Conservation (phyloP, 1,140 invertebrate genomes). For the Temnothorax nylanderi region DNA sequence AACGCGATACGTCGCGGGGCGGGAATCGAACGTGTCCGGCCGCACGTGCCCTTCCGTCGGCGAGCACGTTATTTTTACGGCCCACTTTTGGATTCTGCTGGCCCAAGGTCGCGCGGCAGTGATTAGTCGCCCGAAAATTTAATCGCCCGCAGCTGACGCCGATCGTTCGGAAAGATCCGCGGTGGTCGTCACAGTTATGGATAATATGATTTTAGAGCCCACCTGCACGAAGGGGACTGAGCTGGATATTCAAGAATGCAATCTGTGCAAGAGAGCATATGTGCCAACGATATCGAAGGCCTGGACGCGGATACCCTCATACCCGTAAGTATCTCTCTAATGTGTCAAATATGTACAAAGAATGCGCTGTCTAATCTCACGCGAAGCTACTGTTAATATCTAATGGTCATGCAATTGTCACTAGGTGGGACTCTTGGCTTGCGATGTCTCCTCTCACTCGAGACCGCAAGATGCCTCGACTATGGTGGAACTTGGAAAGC, state of each 20-base stretch:
- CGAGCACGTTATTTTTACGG: constrained; percentile 64
- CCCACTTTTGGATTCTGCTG: constrained; percentile 67
- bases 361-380: neutral
- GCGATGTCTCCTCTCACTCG: constrained; percentile 74
- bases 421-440: constrained; percentile 81
- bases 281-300: constrained; percentile 78
- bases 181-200: constrained; percentile 47
- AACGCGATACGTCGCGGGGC: constrained; percentile 5
- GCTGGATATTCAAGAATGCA: constrained; percentile 78
- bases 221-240: constrained; percentile 60
- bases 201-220: constrained; percentile 71
- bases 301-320: constrained; percentile 80
- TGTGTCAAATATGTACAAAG: neutral
- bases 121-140: constrained; percentile 55
- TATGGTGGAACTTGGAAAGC: constrained; percentile 93
- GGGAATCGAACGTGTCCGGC: neutral
- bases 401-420: neutral
- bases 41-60: neutral
- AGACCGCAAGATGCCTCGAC: constrained; percentile 81
- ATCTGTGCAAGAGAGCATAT: constrained; percentile 77
- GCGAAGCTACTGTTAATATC: neutral
- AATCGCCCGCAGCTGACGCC: constrained; percentile 29
- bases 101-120: constrained; percentile 68
- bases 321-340: constrained; percentile 73
- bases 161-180: constrained; percentile 28